phyloP scores from a whole-genome alignment of 1,140 invertebrate species.

The Orussus abietinus region DNA sequence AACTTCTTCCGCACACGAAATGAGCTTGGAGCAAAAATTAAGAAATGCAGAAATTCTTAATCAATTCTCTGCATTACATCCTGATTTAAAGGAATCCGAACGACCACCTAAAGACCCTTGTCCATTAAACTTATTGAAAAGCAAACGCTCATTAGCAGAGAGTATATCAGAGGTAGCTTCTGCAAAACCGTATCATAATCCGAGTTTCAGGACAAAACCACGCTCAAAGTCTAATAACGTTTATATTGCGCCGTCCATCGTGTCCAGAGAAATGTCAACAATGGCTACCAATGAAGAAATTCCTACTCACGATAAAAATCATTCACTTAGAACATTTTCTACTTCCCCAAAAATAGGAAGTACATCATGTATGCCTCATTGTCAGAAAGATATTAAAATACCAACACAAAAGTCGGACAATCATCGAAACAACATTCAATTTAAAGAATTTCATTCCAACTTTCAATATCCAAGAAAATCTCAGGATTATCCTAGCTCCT shows the following conservation, averaged over 20 bases:
- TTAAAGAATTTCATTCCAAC: no score
- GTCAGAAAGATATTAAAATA: background rate
- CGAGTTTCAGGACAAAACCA: background rate
- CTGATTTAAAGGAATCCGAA: constrained; percentile 19
- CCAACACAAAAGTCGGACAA: background rate
- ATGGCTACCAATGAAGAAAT: constrained; percentile 5
- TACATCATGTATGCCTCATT: constrained; percentile 10
- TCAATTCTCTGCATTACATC: constrained; percentile 16
- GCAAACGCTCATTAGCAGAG: constrained; percentile 16
- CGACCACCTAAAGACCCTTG: constrained; percentile 18
- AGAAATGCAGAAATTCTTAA: constrained; percentile 10
- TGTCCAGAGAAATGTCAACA: constrained; percentile 1
- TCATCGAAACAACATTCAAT: no score
- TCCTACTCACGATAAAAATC: constrained; percentile 7
- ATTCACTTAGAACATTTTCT: constrained; percentile 1
- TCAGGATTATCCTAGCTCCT: background rate
- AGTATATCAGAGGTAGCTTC: constrained; percentile 18
- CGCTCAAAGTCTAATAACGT: background rate
- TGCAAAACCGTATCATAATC: constrained; percentile 4
- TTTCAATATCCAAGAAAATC: no score
- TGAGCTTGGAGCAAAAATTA: background rate
- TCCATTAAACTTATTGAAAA: constrained; percentile 10
- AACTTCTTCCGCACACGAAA: background rate
- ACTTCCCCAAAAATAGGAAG: constrained; percentile 2
- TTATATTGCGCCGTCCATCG: background rate